Percentiles rank a stretch among this genome's conserved stretches.
Conservation (phyloP, 2,888 invertebrate genomes). For the Serrognathus titanus region DNA sequence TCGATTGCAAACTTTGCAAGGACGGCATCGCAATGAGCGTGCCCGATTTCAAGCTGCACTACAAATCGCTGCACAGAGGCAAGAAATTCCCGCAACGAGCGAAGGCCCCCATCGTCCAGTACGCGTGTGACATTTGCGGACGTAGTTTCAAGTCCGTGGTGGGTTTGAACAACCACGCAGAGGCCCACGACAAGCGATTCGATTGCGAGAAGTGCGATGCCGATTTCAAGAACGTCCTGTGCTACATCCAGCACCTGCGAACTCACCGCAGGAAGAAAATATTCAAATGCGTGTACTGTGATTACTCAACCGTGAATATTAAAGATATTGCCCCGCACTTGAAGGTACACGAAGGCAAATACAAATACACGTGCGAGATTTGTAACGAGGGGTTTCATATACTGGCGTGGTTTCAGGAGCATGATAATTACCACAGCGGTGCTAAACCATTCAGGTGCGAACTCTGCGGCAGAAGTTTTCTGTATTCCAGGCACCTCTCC, state of each 20-base stretch:
- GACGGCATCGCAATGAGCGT: conserved; percentile 1
- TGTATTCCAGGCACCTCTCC: background rate
- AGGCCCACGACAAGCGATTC: conserved; percentile 44
- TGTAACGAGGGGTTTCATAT: conserved; percentile 54
- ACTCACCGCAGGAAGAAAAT: conserved; percentile 40
- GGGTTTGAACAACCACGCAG: conserved; percentile 42
- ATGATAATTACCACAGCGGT: conserved; percentile 41
- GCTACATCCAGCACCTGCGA: conserved; percentile 42
- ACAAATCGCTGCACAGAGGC: conserved; percentile 30
- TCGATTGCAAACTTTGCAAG: conserved; percentile 12
- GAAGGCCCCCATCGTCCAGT: conserved; percentile 28
- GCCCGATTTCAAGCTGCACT: conserved; percentile 12
- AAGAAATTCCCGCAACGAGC: conserved; percentile 32
- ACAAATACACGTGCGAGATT: conserved; percentile 47
- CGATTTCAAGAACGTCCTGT: conserved; percentile 42
- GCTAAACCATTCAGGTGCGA: conserved; percentile 37
- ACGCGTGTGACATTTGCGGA: conserved; percentile 42
- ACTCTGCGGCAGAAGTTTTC: conserved; percentile 34
- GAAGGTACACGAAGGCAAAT: conserved; percentile 47
- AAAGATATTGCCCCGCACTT: conserved; percentile 45
- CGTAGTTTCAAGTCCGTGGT: conserved; percentile 32
- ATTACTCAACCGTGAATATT: conserved; percentile 38
- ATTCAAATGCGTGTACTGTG: conserved; percentile 44
- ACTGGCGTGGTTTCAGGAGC: conserved; percentile 28
- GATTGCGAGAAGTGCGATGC: conserved; percentile 43